Base-by-base conservation (phyloP, 1,140 invertebrate genomes). In the Solenopsis fugax region DNA sequence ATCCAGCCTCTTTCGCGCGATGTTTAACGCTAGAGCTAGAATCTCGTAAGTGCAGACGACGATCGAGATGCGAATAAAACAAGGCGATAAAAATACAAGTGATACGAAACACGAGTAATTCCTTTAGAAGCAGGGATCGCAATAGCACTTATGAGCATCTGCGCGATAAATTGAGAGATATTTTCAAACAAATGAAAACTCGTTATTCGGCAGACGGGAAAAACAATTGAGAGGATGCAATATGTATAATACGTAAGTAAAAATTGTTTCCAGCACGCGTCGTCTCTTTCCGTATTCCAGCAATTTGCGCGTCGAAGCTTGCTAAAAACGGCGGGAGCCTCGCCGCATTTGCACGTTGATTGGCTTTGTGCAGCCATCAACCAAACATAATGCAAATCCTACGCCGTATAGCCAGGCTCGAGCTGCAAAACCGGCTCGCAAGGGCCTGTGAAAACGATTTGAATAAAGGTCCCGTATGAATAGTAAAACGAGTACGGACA, bases 291-390 rank as follows among this genome's bases (percentile, higher is more conserved):
- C 24, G 69, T 73, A 73, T 73, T 60, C 80, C n/a, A 24, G 52
- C 69, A 56, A 84, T 84, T 84, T 84, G 69, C 54, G 80, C 69
- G 41, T 75, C 56, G 69, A 75, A 75, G 80, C 69, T 73, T 50
- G 69, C 69, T 84, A 84, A 87, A 69, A 75, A 72, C 50, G 71
- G n/a, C 5, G 62, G 60, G 18, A 73, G 76, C 76, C 58, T 72
- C 56, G 67, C 87, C 71, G 62, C 78, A 89, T 90, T 90, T 89
- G 88, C 89, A 89, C 88, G 89, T 89, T 90, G 85, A 90, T 90
- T 84, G 89, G 84, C 85, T 60, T 52, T 85, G 58, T 65, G 82
- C 75, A 41, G 34, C n/a, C 80, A 67, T 52, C 41, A 60, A 18
- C 41, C 52, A 89, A 78, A 87, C 87, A 84, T 67, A 71, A 89